Percentiles rank a stretch among this genome's conserved stretches.
phyloP scores from a whole-genome alignment of 1,140 invertebrate genomes.

The Acromyrmex heyeri region DNA sequence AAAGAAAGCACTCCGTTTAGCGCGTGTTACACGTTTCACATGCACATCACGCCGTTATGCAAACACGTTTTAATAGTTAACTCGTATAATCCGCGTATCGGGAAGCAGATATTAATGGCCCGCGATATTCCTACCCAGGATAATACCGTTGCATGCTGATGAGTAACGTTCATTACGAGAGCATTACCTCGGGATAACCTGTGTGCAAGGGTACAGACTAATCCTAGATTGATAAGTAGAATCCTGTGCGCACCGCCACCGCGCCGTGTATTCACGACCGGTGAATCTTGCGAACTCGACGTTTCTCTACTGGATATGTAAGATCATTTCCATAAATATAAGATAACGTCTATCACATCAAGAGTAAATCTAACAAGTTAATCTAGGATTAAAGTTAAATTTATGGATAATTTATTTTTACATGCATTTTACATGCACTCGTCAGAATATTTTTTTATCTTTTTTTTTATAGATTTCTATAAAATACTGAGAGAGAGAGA shows the following conservation, averaged over 20 bases:
- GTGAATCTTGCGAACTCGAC: slow-evolving; percentile 62
- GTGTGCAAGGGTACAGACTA: slow-evolving; percentile 79
- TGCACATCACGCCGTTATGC: slow-evolving; percentile 55
- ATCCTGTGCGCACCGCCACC: slow-evolving; percentile 64
- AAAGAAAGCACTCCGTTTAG: slow-evolving; percentile 17
- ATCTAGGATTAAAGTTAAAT: slow-evolving; percentile 1
- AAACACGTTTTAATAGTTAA: slow-evolving; percentile 70
- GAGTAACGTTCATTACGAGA: slow-evolving; percentile 82
- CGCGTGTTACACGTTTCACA: slow-evolving; percentile 24
- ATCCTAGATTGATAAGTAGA: slow-evolving; percentile 82
- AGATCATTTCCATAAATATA: slow-evolving; percentile 49
- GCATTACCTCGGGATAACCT: slow-evolving; percentile 79
- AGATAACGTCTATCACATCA: slow-evolving; percentile 42
- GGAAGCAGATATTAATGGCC: slow-evolving; percentile 70
- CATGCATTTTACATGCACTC: not conserved
- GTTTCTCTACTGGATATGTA: slow-evolving; percentile 37
- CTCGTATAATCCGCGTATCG: slow-evolving; percentile 69
- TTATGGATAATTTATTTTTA: slow-evolving; percentile 23
- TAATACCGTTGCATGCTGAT: slow-evolving; percentile 76
- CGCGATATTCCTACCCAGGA: slow-evolving; percentile 66
- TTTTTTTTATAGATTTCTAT: not conserved
- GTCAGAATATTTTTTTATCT: not conserved
- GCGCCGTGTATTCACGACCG: slow-evolving; percentile 43
- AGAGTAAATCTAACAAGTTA: slow-evolving; percentile 10
- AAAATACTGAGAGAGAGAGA: not conserved